Base-by-base conservation (phyloP, 1,140 invertebrate species). In the Pseudomyrmex sp. region DNA sequence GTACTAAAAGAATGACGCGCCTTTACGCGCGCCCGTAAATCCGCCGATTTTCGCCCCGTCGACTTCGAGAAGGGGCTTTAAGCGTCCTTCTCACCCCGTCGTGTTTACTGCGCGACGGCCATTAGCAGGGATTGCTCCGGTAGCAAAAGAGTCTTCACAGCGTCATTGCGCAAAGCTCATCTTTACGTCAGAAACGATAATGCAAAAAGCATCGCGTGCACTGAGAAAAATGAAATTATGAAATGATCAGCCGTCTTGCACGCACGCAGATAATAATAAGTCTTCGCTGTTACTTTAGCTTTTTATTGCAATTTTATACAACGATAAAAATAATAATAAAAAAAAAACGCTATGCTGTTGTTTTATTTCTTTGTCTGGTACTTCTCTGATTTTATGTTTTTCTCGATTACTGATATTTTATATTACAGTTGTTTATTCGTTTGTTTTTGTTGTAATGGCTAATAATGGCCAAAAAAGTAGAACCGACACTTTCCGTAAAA, bases 111-210 rank as follows among this genome's bases (percentile, higher is more conserved):
- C 74, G 54, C 74, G 74, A 83, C 54, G 82, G 62, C 74, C 74
- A 83, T 83, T 83, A 83, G 79, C 79, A 63, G 15, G 70, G 26
- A 82, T 75, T 82, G 69, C 76, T 59, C 26, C 26, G 76, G 54
- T 61, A 18, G 54, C 54, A 15, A 18, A 18, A 59, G 35, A 13
- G 48, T 10, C 52, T 15, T 35, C 35, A 48, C 15, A 26, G n/a
- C 20, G 23, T 61, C 18, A 77, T 26, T 7, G 68, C n/a, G 15
- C n/a, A 18, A 23, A 3, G 44, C 15, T 69, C 48, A 66, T 66
- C 48, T 56, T 77, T 20, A 26, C 8, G 8, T 59, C 54, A 61
- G 20, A 35, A 35, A 26, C 44, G 56, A 20, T 3, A 72, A 70
- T 9, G 13, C 13, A 50, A 68, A 35, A 35, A 35, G 18, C 44